These are phyloP conservation scores for Danaus plexippus DNA, from an alignment of 1,140 invertebrate genomes.

Conservation along the genomic window DNA sequence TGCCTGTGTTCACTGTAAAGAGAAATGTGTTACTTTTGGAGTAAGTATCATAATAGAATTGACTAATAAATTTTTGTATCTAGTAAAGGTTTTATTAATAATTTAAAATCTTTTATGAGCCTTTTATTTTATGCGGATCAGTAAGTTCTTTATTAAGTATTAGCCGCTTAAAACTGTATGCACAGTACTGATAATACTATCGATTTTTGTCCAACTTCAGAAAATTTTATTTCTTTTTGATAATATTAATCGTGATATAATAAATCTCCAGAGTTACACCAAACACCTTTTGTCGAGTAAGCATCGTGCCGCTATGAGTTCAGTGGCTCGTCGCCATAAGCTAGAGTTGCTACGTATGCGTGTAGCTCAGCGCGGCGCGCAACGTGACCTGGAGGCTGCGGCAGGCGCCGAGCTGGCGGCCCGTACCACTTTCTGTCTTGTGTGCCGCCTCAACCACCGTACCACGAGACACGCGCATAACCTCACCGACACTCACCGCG, in stretches of 20 bases:
- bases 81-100: no score
- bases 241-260: constrained; percentile 1
- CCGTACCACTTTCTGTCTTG: constrained; percentile 79
- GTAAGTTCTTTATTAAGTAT: no score
- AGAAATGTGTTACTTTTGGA: constrained; percentile 81
- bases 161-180: no score
- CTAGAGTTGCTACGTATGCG: constrained; percentile 81
- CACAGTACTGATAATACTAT: no score
- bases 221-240: neutral
- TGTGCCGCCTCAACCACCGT: constrained; percentile 86
- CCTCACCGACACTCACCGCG: constrained; percentile 81
- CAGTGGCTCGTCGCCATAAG: constrained; percentile 79
- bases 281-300: constrained; percentile 79
- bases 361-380: constrained; percentile 79
- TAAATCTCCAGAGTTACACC: constrained; percentile 73
- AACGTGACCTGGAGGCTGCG: constrained; percentile 79
- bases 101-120: no score
- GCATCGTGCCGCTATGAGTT: constrained; percentile 80
- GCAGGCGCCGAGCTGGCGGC: constrained; percentile 76
- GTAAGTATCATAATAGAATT: constrained; percentile 42
- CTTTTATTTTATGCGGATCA: no score
- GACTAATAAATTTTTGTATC: no score
- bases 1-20: constrained; percentile 81
- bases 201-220: no score
- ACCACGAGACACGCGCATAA: constrained; percentile 83